Evolutionary conservation across 2,797 vertebrate species (phyloP).

Genomic region (Crenichthys baileyi): DNA sequence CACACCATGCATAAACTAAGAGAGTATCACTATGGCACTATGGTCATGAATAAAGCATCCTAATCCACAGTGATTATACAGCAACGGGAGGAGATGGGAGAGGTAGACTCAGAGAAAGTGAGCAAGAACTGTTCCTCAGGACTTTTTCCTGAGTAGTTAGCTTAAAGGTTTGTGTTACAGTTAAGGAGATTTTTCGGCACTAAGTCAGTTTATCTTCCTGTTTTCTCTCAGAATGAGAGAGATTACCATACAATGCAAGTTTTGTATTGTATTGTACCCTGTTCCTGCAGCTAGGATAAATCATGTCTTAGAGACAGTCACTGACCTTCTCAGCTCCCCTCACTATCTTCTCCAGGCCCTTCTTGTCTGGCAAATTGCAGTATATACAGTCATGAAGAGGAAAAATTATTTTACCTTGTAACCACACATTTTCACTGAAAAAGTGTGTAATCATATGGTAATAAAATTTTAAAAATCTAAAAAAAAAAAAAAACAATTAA

Average conservation of each 20-base stretch:
- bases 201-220: slow-evolving; percentile 36
- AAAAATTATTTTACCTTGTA: too few species aligned
- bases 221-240: slow-evolving; percentile 16
- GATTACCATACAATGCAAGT: not conserved
- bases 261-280: too few species aligned
- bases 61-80: slow-evolving; percentile 81
- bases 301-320: too few species aligned
- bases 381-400: too few species aligned
- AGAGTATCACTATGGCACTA: slow-evolving; percentile 68
- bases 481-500: not conserved
- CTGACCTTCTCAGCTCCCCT: too few species aligned
- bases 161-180: slow-evolving; percentile 57
- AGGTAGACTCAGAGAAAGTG: slow-evolving; percentile 51
- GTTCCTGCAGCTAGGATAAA: too few species aligned
- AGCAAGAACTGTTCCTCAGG: slow-evolving; percentile 60
- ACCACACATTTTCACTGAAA: too few species aligned
- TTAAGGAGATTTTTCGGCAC: slow-evolving; percentile 60
- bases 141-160: slow-evolving; percentile 71
- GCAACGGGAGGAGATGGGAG: slow-evolving; percentile 65
- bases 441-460: not conserved
- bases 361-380: too few species aligned
- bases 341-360: too few species aligned
- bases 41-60: slow-evolving; percentile 81
- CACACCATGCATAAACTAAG: slow-evolving; percentile 37
- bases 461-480: not conserved